These are phyloP conservation scores for Philereme vetulata DNA, from an alignment of 2,888 invertebrate genomes.

Conservation along the genomic window DNA sequence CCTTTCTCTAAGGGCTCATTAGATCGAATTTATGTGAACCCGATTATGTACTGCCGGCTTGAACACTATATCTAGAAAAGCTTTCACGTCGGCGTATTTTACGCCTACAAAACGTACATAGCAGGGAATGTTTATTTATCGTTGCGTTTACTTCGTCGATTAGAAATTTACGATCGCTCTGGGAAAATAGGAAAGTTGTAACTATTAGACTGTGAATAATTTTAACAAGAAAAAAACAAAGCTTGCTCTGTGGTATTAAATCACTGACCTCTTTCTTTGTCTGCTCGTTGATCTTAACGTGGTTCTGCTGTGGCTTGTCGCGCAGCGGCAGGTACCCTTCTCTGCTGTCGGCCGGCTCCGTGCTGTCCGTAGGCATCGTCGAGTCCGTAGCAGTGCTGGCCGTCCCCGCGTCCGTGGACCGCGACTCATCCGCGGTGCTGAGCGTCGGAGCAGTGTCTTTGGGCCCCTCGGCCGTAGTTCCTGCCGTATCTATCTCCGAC, in stretches of 20 bases:
- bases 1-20: constrained; percentile 69
- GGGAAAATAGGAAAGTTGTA: constrained; percentile 65
- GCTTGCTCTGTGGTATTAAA: constrained; percentile 57
- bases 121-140: constrained; percentile 51
- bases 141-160: constrained; percentile 49
- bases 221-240: constrained; percentile 58
- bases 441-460: constrained; percentile 65
- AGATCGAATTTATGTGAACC: constrained; percentile 59
- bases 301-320: constrained; percentile 76
- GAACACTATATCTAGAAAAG: constrained; percentile 46
- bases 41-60: constrained; percentile 42
- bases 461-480: constrained; percentile 61
- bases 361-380: constrained; percentile 65
- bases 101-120: constrained; percentile 41
- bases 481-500: constrained; percentile 62
- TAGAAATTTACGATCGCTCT: constrained; percentile 58
- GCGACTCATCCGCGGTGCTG: constrained; percentile 64
- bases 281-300: constrained; percentile 81
- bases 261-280: constrained; percentile 83
- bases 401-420: constrained; percentile 65
- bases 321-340: constrained; percentile 78
- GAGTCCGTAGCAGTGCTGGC: constrained; percentile 68
- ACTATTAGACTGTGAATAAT: constrained; percentile 75
- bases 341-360: constrained; percentile 77
- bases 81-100: constrained; percentile 48